Evolutionary conservation across 2,888 invertebrate genomes (phyloP), one percentile per base, ranked within the genome.

Genomic region (Parnassius glacialis): DNA sequence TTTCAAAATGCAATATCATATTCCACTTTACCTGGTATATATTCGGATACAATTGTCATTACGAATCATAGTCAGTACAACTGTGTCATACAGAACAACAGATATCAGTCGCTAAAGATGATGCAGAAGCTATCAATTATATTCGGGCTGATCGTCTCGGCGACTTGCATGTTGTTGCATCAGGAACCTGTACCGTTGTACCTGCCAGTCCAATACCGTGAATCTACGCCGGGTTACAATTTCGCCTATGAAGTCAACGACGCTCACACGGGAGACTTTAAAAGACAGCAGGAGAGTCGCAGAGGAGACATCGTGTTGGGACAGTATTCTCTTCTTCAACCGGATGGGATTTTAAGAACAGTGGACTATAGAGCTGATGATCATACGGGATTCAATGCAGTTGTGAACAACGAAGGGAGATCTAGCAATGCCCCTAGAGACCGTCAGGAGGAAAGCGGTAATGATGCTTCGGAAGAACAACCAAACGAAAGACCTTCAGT

Each of bases 281-380:
- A 93, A 68, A 91, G 82, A 68, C 93, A 93, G 67, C 87, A 88
- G 0, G 93, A 93, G 71, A 85, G 81, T 59, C 81, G 92, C 52
- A 80, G 84, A 65, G 93, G 92, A 2, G 92, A 92, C 58, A 82
- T 84, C 2, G 92, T 93, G 0, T 79, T 89, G 45, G 93, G 93
- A 42, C 92, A 92, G 65, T 93, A 93, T 74, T 90, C 92, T 1
- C 74, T 93, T 20, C 72, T 87, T 1, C 93, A 93, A 67, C 89
- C 93, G 61, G 93, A 93, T 76, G 93, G 93, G 7, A 72, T 92
- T 1, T 80, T 84, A 66, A 88, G 93, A 67, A 91, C 85, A 7
- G 93, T 93, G 1, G 92, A 93, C 62, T 93, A 93, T 73, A 88
- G 85, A 70, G 92, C 93, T 52, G 92, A 93, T 71, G 89, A 92